Evolutionary conservation across 2,888 invertebrate species (phyloP), one percentile per base, ranked within the genome.

Genomic region (Coelinius sp.): DNA sequence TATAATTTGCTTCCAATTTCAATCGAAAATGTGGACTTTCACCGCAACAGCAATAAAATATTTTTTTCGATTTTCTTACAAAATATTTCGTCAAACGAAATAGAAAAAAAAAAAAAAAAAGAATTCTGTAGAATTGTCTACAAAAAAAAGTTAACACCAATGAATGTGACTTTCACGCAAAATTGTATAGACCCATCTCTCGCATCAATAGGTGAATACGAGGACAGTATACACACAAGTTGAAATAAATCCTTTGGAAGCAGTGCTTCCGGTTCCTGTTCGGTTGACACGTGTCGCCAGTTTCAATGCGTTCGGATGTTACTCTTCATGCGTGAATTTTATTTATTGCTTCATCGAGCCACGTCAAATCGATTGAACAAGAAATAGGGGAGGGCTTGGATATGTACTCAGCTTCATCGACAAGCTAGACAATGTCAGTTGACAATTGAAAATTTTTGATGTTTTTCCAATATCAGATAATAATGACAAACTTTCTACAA

Each of bases 231-330:
- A 38, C 22, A 77, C 73, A 75, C 75, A 76, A 76, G 78, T 76
- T 77, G 73, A 67, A 77, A 77, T 78, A 78, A 78, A 78, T 77
- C 77, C 77, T 76, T 74, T 77, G 75, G 73, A 76, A 76, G 71
- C 72, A 69, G 59, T 59, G 70, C 73, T 77, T 76, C 76, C 77
- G 70, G 76, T 75, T 77, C 74, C 75, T 71, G 74, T 72, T 64
- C 56, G 71, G 68, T 74, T 77, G 78, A 78, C 78, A 78, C 75
- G 75, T 78, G 77, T 78, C 78, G 77, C 78, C 71, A 70, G 76
- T 75, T 75, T 70, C 73, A 71, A 75, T 73, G 77, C 75, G 74
- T 75, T 73, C 31, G 68, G 70, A 69, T 69, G 70, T 64, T 69
- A 71, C 75, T 76, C 66, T 52, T 72, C 73, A 75, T 74, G 73